Conservation (phyloP, 2,888 invertebrate species). For the Pammene fasciana region DNA sequence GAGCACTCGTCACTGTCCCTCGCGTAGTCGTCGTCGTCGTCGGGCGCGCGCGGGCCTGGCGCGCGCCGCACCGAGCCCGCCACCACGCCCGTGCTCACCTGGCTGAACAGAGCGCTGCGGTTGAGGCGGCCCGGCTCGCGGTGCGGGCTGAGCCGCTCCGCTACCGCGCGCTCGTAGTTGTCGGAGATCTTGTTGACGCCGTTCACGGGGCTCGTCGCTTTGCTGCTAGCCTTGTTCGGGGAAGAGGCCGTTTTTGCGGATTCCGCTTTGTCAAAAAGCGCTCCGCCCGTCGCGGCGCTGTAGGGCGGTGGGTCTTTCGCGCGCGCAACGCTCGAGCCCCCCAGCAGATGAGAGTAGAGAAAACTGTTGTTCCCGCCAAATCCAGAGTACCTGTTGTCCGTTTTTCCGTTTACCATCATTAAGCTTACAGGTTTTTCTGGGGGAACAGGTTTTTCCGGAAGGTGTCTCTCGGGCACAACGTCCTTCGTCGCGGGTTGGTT, state of each 20-base stretch:
- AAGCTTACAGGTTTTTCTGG: slow-evolving; percentile 79
- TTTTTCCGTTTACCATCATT: slow-evolving; percentile 78
- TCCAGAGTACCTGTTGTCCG: slow-evolving; percentile 70
- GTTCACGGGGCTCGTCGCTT: slow-evolving; percentile 69
- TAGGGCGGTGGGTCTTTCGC: slow-evolving; percentile 75
- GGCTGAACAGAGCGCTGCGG: slow-evolving; percentile 72
- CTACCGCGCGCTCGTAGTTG: slow-evolving; percentile 77
- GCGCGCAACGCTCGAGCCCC: slow-evolving; percentile 62
- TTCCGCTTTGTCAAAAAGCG: slow-evolving; percentile 59
- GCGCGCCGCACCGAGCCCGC: slow-evolving; percentile 62
- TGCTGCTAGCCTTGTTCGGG: slow-evolving; percentile 55
- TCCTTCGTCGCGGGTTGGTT: slow-evolving; percentile 57
- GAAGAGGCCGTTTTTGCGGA: slow-evolving; percentile 58
- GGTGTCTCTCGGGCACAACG: slow-evolving; percentile 64
- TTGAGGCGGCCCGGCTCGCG: slow-evolving; percentile 65
- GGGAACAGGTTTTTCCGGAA: slow-evolving; percentile 73
- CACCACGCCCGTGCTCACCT: slow-evolving; percentile 76
- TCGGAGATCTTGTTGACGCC: slow-evolving; percentile 79
- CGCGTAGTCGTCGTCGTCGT: slow-evolving; percentile 81
- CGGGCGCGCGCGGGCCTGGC: slow-evolving; percentile 50
- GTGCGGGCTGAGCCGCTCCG: slow-evolving; percentile 73
- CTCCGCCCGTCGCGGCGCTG: slow-evolving; percentile 66
- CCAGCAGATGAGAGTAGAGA: slow-evolving; percentile 71
- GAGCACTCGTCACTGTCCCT: slow-evolving; percentile 86
- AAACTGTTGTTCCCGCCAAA: slow-evolving; percentile 77